These are phyloP conservation scores for Malurus alboscapulatus DNA, from an alignment of 2,113 vertebrate genomes.

Conservation along the genomic window DNA sequence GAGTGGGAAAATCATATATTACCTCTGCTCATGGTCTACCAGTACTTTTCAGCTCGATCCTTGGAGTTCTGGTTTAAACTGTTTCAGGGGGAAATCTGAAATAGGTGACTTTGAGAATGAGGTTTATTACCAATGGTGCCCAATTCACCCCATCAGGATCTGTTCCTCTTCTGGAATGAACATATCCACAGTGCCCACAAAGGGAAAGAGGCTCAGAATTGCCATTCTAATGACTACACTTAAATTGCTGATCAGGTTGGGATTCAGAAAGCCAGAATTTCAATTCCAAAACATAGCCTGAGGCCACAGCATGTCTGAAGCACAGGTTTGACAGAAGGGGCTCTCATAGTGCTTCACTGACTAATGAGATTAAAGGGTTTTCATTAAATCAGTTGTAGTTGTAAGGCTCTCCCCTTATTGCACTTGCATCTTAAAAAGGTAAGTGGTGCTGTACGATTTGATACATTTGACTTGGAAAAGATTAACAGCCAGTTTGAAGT, in stretches of 20 bases:
- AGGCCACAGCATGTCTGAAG: constrained; percentile 42
- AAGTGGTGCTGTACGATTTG: background rate
- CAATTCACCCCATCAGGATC: background rate
- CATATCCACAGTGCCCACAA: background rate
- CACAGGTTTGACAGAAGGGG: constrained; percentile 38
- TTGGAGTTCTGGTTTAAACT: background rate
- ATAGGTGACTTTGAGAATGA: background rate
- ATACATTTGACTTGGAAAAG: background rate
- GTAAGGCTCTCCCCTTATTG: constrained; percentile 41
- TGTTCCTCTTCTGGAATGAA: background rate
- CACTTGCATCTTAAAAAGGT: constrained; percentile 46
- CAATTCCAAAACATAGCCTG: constrained; percentile 53
- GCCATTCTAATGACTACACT: constrained; percentile 14
- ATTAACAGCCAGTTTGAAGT: constrained; percentile 42
- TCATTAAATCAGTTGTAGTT: constrained; percentile 53
- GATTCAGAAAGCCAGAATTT: constrained; percentile 49
- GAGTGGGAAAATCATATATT: background rate
- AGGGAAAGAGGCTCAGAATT: background rate
- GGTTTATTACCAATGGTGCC: background rate
- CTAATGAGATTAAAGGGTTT: constrained; percentile 61
- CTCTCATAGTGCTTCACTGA: background rate
- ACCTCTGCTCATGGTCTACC: background rate
- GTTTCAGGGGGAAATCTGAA: background rate
- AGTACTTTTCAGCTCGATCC: background rate
- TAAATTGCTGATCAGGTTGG: constrained; percentile 37